These are phyloP conservation scores for Erebia palarica DNA, from an alignment of 2,888 invertebrate species.

Conservation along the genomic window DNA sequence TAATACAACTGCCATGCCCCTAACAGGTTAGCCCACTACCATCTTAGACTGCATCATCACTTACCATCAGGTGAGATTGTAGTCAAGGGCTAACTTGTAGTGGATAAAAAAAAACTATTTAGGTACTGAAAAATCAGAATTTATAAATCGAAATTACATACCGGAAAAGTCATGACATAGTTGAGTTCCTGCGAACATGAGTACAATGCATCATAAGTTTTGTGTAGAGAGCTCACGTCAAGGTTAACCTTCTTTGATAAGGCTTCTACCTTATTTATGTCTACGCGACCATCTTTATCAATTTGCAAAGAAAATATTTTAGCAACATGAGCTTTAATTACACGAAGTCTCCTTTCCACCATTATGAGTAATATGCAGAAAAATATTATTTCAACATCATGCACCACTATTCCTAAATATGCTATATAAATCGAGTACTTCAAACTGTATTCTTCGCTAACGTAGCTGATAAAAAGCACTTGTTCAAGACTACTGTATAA, in stretches of 20 bases:
- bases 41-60: too few relatives aligned
- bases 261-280: conserved; percentile 47
- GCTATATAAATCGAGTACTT: conserved; percentile 24
- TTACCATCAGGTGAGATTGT: too few relatives aligned
- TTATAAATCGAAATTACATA: conserved; percentile 41
- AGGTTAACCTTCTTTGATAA: conserved; percentile 53
- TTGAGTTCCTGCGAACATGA: conserved; percentile 62
- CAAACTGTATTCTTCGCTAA: too few relatives aligned
- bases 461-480: neutral
- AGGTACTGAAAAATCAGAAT: too few relatives aligned
- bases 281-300: conserved; percentile 15
- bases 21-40: too few relatives aligned
- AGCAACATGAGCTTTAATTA: conserved; percentile 58
- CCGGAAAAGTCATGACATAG: conserved; percentile 62
- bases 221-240: conserved; percentile 58
- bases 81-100: too few relatives aligned
- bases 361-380: conserved; percentile 52
- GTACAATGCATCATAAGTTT: conserved; percentile 61
- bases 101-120: too few relatives aligned
- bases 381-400: conserved; percentile 59
- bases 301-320: conserved; percentile 47
- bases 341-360: conserved; percentile 52
- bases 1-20: too few relatives aligned
- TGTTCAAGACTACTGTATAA: conserved; percentile 48
- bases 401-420: conserved; percentile 49